A percentile compares a stretch with the other conserved stretches of the same genome.
These are phyloP conservation scores for Panulirus ornatus DNA, from an alignment of 1,140 invertebrate genomes.

Conservation along the genomic window DNA sequence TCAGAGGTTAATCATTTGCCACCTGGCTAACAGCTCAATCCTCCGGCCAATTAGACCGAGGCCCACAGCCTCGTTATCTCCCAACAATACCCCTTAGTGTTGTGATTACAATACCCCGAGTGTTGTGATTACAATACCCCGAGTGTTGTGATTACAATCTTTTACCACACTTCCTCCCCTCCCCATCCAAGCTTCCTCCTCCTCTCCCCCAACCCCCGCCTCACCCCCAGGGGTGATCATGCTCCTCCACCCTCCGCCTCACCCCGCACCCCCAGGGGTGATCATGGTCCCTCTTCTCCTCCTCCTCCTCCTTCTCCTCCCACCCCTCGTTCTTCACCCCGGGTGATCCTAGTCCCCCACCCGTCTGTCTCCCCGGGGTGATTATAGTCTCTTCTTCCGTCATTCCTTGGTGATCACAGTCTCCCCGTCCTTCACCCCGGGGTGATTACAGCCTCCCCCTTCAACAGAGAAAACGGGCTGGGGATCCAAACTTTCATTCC, in stretches of 20 bases:
- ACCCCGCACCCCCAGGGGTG: too few species aligned
- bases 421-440: too few species aligned
- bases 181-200: background rate
- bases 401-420: too few species aligned
- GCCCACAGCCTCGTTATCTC: background rate
- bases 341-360: too few species aligned
- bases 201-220: background rate
- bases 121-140: background rate
- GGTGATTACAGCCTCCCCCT: too few species aligned
- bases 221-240: background rate
- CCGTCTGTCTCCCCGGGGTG: too few species aligned
- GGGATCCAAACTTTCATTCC: too few species aligned
- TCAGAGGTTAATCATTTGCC: conserved; percentile 9
- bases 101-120: background rate
- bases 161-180: background rate
- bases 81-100: background rate
- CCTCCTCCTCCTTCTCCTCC: background rate
- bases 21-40: conserved; percentile 1
- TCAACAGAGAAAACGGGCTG: too few species aligned
- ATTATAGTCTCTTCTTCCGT: too few species aligned
- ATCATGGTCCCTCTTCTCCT: background rate
- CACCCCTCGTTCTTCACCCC: background rate
- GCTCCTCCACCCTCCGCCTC: too few species aligned
- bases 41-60: conserved; percentile 2
- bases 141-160: background rate